Evolutionary conservation across 1,140 invertebrate species (phyloP), one percentile per base, ranked within the genome.

Genomic region (Ceratina australensis): DNA sequence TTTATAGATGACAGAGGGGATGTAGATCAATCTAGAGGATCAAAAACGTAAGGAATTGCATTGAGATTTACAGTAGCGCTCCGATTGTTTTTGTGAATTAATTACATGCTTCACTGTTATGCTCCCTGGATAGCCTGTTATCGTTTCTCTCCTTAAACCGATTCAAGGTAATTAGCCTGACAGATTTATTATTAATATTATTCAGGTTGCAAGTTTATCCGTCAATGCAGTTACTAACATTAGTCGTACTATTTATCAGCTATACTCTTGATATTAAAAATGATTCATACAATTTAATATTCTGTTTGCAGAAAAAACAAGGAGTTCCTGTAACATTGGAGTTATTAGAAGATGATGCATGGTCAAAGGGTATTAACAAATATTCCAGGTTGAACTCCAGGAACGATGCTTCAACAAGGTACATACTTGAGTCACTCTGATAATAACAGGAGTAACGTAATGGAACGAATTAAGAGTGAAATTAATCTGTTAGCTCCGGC

Each of bases 291-390:
- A 61, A 0, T 0, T 78, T 16, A 20, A 2, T 63, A 24, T 64
- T 69, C 24, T 78, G 20, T 78, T 83, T 82, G 10, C 52, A 90
- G 89, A 89, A 88, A 81, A 89, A 82, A 80, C 84, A 86, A 72
- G 73, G 85, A 60, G 79, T 84, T 79, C 88, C 89, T 67, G 81
- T 89, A 61, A 86, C 90, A 61, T 87, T 93, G 73, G 90, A 93
- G 80, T 90, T 93, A 63, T 91, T 92, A 78, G 92, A 93, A 80
- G 92, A 91, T 59, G 87, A 90, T 59, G 84, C 89, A 72, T 93
- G 92, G 89, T 86, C 92, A 33, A 82, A 82, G 83, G 88, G 88
- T 63, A 85, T 88, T 60, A 89, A 89, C 73, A 91, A 88, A 68
- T 93, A 93, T 81, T 87, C 87, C 71, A 89, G 92, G 87, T 83